Base-by-base conservation (phyloP, 1,140 invertebrate species). In the Uloborus diversus region DNA sequence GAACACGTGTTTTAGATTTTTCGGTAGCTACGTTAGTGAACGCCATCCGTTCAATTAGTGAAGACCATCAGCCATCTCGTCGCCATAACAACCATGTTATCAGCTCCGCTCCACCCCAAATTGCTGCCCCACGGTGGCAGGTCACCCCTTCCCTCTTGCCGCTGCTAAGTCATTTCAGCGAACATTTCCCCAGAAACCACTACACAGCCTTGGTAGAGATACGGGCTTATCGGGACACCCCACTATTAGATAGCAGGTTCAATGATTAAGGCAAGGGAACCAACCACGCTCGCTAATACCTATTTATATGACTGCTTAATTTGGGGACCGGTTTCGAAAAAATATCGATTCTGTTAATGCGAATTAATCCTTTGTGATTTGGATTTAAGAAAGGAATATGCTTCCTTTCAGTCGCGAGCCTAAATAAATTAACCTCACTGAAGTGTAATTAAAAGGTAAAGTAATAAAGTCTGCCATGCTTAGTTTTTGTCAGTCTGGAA, bases 1-100 rank as follows among this genome's bases (percentile, higher is more conserved):
- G n/a, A n/a, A n/a, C n/a, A n/a, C n/a, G n/a, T n/a, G n/a, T n/a
- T 61, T 61, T 61, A 30, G 28, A n/a, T 32, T 61, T 53, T 61
- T 61, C 30, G 57, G 57, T 11, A 20, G 30, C 30, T 61, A 61
- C 33, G 30, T 61, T 61, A 32, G 28, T 61, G 20, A 61, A 32
- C 28, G 57, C 33, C 28, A 32, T 23, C 33, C 28, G 28, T 61
- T 61, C 57, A 61, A 61, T 61, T 61, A 61, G 57, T 14, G 57
- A 32, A 14, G 17, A 61, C 30, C 20, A 61, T 32, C 57, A 56
- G 27, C 23, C n/a, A 61, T 61, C 57, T n/a, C 57, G 57, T 61
- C 57, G 17, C 57, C 57, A 61, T 61, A 61, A 61, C 57, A 61
- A 61, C 57, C 57, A 30, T 32, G 27, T 61, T 61, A 61, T 61